Percentiles rank a stretch among this genome's conserved stretches.
Evolutionary conservation across 2,888 invertebrate genomes (phyloP).

Genomic region (Noctua comes): DNA sequence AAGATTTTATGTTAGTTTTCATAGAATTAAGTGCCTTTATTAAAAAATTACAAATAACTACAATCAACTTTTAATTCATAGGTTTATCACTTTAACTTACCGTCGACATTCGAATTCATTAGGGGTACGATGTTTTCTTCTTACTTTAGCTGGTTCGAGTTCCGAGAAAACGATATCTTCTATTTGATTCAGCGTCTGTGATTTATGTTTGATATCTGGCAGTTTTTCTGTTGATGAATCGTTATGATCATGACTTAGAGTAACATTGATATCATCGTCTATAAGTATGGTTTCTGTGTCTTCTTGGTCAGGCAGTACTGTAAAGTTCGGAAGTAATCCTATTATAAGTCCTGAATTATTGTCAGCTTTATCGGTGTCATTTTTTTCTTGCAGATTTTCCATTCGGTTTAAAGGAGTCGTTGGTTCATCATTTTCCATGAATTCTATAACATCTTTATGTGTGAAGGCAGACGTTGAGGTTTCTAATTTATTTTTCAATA

Average conservation of each 20-base stretch:
- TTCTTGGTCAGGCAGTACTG: conserved; percentile 6
- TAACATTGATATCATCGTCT: conserved; percentile 36
- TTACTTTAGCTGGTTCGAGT: conserved; percentile 80
- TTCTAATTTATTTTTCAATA: conserved; percentile 14
- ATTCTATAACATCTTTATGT: conserved; percentile 5
- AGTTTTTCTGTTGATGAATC: conserved; percentile 62
- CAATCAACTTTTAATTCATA: background rate
- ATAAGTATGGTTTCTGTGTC: background rate
- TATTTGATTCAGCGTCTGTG: conserved; percentile 69
- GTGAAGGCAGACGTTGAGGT: conserved; percentile 27
- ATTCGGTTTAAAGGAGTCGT: conserved; percentile 25
- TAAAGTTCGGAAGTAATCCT: conserved; percentile 22
- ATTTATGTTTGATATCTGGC: conserved; percentile 66
- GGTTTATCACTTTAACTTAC: conserved; percentile 70
- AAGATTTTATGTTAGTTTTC: background rate
- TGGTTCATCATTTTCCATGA: background rate
- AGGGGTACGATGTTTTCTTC: conserved; percentile 78
- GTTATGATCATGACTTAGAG: conserved; percentile 32
- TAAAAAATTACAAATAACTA: background rate
- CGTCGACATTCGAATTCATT: conserved; percentile 84
- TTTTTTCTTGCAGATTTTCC: background rate
- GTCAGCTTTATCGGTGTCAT: background rate
- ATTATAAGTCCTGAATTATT: conserved; percentile 24
- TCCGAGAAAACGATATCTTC: conserved; percentile 75
- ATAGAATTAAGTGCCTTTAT: background rate